Base-by-base conservation (phyloP, 2,797 vertebrate species). In the Tolypeutes matacus region DNA sequence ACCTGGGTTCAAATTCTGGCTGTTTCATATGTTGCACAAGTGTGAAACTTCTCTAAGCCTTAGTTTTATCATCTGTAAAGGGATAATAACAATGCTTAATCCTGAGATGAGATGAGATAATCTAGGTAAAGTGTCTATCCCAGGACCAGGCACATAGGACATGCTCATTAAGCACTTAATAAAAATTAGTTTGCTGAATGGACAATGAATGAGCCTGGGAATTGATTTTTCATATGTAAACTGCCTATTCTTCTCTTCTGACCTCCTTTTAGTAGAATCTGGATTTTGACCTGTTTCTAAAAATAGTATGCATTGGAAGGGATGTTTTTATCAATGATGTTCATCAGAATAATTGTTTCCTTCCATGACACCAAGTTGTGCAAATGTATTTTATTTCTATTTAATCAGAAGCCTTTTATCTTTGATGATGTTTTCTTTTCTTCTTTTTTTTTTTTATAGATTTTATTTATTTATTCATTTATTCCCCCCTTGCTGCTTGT, bases 371-470 rank as follows among this genome's bases (percentile, higher is more conserved):
- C 53, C 86, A 58, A 72, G 25, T 76, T 90, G 53, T 93, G 53
- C 69, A 84, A 93, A 94, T 83, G 72, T 70, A 94, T 97, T 96
- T 96, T 96, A 94, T 95, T 96, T 96, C 93, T 92, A 70, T 64
- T 94, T 97, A 94, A 97, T 95, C 95, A 96, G 93, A 87, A 93
- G 49, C 53, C 60, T 96, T 95, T 96, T 78, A 78, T 89, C 93
- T 96, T 92, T 95, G 93, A 96, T 93, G 91, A 89, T 82, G n/a
- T n/a, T n/a, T n/a, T n/a, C n/a, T n/a, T n/a, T n/a, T n/a, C n/a
- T n/a, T n/a, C n/a, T n/a, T n/a, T n/a, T n/a, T n/a, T n/a, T n/a
- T n/a, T n/a, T n/a, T n/a, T n/a, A n/a, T n/a, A n/a, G n/a, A n/a
- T n/a, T n/a, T n/a, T n/a, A n/a, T n/a, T n/a, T n/a, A n/a, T n/a